Evolutionary conservation across 2,888 invertebrate genomes (phyloP).

Genomic region (Campopleginae sp.): DNA sequence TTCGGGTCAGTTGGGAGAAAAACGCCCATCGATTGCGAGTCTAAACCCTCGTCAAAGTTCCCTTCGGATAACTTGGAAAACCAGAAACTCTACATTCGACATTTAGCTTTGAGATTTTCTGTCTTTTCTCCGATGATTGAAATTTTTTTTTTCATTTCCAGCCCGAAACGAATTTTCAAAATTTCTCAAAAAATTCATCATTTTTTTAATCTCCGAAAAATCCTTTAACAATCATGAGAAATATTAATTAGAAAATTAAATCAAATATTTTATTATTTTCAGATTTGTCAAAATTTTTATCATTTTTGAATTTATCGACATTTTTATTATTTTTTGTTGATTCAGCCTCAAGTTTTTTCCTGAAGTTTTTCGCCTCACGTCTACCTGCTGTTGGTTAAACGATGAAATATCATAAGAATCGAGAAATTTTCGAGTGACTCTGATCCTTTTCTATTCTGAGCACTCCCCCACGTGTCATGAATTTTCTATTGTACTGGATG

Average conservation of each 20-base stretch:
- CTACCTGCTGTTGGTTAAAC: conserved; percentile 63
- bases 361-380: neutral
- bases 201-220: too few relatives aligned
- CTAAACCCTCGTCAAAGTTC: conserved; percentile 67
- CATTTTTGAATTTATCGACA: neutral
- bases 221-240: too few relatives aligned
- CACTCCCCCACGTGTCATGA: conserved; percentile 60
- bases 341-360: conserved; percentile 32
- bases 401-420: conserved; percentile 47
- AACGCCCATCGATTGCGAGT: conserved; percentile 65
- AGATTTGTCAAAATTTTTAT: neutral
- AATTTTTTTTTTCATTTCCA: neutral
- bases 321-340: neutral
- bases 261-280: conserved; percentile 4
- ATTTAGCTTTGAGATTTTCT: conserved; percentile 49
- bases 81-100: conserved; percentile 42
- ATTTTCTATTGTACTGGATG: conserved; percentile 54
- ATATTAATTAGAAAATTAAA: too few relatives aligned
- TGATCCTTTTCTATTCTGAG: conserved; percentile 1
- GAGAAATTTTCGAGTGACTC: conserved; percentile 27
- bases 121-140: neutral
- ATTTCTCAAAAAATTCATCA: neutral
- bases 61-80: conserved; percentile 12
- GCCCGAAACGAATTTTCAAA: neutral
- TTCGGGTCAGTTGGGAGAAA: conserved; percentile 47